Percentiles rank a stretch among this genome's conserved stretches.
Evolutionary conservation across 2,888 invertebrate genomes (phyloP).

Genomic region (Agonopterix arenella): DNA sequence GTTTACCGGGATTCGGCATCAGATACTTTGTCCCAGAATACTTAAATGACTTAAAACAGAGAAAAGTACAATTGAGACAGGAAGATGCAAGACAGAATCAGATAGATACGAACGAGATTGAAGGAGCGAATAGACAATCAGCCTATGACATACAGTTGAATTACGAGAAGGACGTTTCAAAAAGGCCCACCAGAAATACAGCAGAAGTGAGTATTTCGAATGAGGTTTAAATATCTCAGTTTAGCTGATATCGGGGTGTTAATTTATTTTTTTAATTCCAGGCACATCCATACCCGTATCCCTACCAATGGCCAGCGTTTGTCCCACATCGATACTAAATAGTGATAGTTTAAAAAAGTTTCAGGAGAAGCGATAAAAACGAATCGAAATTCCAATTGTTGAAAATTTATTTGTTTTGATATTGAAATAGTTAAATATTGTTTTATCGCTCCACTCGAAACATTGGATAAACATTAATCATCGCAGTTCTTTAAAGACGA

Average conservation of each 20-base stretch:
- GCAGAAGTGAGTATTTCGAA: conserved; percentile 38
- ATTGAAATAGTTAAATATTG: no score
- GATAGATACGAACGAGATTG: conserved; percentile 46
- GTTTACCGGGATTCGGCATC: conserved; percentile 55
- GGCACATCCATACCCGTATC: conserved; percentile 39
- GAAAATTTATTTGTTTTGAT: no score
- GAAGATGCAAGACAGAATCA: conserved; percentile 56
- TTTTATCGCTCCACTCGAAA: no score
- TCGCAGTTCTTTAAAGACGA: conserved; percentile 6
- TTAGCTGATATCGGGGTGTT: no score
- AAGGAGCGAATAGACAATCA: conserved; percentile 30
- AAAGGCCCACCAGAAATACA: conserved; percentile 40
- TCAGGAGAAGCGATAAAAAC: no score
- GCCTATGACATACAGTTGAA: conserved; percentile 56
- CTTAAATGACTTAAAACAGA: conserved; percentile 27
- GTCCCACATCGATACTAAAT: conserved; percentile 44
- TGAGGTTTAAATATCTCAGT: no score
- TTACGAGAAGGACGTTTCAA: conserved; percentile 54
- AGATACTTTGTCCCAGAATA: conserved; percentile 58
- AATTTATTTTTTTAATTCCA: conserved; percentile 25
- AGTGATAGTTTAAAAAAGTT: conserved; percentile 9
- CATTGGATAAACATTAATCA: conserved; percentile 2
- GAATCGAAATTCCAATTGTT: no score
- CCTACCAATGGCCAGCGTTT: conserved; percentile 60
- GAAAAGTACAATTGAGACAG: conserved; percentile 32